Base-by-base conservation (phyloP, 2,888 invertebrate species). In the Dolomedes plantarius region DNA sequence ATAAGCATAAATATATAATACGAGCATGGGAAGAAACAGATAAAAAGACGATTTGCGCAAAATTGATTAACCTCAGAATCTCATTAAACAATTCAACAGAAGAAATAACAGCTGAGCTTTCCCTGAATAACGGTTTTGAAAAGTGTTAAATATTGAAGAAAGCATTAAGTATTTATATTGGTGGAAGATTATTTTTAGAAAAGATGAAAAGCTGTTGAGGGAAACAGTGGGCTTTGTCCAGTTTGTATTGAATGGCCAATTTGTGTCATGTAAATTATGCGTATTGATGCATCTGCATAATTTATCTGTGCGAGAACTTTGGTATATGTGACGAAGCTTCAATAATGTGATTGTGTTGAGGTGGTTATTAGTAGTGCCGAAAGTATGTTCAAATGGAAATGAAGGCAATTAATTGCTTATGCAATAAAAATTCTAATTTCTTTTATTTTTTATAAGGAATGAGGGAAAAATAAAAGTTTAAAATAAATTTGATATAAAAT, bases 91-190 rank as follows among this genome's bases (percentile, higher is more conserved):
- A 65, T 29, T 68, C 56, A 68, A 69, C 31, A 32, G 39, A 71
- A 71, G 78, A 78, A 78, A 71, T 78, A 78, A 71, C 71, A 41
- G 23, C 62, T 64, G 64, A 71, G 23, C 50, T 32, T 56, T 68
- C 31, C 68, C 36, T 23, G 36, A 65, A 46, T 46, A 81, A 67
- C 36, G 56, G 68, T 31, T 56, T 69, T 67, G 68, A 76, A 71
- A 71, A 71, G 69, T 65, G 75, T 82, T 82, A 82, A 82, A 76
- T 76, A 82, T 82, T 71, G 69, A 82, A 82, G 41, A 62, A 41
- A 36, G 82, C 82, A 76, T 82, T 82, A 82, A 82, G 71, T 82
- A 82, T 82, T 82, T 82, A 82, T 75, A 76, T 65, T 28, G 76
- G 28, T 41, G 32, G 75, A 64, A 65, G 82, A 82, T 64, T 82